phyloP scores from a whole-genome alignment of 2,797 vertebrate genomes.

The Mallotus villosus region DNA sequence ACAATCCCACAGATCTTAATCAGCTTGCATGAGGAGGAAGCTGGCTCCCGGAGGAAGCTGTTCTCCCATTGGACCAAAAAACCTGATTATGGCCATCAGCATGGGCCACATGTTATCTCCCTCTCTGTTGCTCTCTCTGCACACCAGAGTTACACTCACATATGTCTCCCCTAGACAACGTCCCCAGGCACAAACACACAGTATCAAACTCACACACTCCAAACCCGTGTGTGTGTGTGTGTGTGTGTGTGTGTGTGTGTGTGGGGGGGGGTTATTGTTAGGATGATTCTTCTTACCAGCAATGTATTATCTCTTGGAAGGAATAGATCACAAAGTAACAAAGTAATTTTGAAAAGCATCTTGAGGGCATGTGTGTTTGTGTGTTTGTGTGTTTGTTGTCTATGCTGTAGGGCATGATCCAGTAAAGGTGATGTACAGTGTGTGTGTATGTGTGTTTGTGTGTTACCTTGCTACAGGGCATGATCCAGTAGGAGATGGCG shows the following conservation, averaged over 20 bases:
- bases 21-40: neutral
- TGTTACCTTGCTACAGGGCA: constrained; percentile 95
- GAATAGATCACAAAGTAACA: too few species aligned
- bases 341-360: too few species aligned
- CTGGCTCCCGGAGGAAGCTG: neutral
- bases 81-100: neutral
- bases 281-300: neutral
- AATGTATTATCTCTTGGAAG: too few species aligned
- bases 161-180: neutral
- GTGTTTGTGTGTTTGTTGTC: constrained; percentile 6
- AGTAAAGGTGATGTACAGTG: neutral
- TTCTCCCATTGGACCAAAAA: neutral
- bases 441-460: constrained; percentile 4
- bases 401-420: neutral
- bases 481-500: constrained; percentile 93
- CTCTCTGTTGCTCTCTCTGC: neutral
- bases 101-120: neutral
- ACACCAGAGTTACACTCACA: neutral
- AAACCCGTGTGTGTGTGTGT: neutral
- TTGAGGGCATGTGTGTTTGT: constrained; percentile 9
- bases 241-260: constrained; percentile 8
- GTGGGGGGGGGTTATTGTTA: constrained; percentile 27
- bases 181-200: neutral
- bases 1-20: neutral
- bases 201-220: neutral